These are phyloP conservation scores for Andrena minutula DNA, from an alignment of 2,888 invertebrate genomes.

Conservation along the genomic window DNA sequence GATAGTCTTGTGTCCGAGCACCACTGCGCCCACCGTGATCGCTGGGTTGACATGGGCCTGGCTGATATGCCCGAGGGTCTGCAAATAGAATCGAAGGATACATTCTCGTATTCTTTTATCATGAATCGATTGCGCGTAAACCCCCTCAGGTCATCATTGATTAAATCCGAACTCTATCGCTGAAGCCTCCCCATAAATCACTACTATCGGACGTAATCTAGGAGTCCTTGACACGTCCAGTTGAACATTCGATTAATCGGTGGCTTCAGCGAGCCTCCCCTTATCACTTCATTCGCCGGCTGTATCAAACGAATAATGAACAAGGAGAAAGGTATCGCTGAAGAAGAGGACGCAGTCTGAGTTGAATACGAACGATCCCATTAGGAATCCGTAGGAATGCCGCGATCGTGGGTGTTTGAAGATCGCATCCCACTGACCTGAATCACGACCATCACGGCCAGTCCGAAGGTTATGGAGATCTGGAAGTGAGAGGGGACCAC, in stretches of 20 bases:
- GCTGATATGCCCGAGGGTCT: constrained; percentile 84
- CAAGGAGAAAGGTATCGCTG: background rate
- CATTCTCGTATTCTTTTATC: background rate
- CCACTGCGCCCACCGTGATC: constrained; percentile 82
- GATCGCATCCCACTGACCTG: constrained; percentile 77
- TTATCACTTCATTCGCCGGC: too few species aligned
- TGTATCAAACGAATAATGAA: too few species aligned
- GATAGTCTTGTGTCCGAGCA: constrained; percentile 82
- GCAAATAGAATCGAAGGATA: constrained; percentile 58
- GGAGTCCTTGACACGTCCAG: too few species aligned
- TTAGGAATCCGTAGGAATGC: constrained; percentile 3
- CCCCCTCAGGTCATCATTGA: too few species aligned
- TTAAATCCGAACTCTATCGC: too few species aligned
- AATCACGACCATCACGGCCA: constrained; percentile 82
- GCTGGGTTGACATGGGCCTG: constrained; percentile 84
- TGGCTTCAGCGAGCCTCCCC: too few species aligned
- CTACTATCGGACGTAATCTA: too few species aligned
- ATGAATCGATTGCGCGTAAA: too few species aligned
- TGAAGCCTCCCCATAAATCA: too few species aligned
- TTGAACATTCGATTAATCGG: too few species aligned
- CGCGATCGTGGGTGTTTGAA: too few species aligned
- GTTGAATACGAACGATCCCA: background rate
- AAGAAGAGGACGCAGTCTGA: background rate
- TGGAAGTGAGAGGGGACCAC: constrained; percentile 77
- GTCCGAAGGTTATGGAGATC: constrained; percentile 81